Conservation (phyloP, 2,113 vertebrate species). For the Psephotus haematonotus region DNA sequence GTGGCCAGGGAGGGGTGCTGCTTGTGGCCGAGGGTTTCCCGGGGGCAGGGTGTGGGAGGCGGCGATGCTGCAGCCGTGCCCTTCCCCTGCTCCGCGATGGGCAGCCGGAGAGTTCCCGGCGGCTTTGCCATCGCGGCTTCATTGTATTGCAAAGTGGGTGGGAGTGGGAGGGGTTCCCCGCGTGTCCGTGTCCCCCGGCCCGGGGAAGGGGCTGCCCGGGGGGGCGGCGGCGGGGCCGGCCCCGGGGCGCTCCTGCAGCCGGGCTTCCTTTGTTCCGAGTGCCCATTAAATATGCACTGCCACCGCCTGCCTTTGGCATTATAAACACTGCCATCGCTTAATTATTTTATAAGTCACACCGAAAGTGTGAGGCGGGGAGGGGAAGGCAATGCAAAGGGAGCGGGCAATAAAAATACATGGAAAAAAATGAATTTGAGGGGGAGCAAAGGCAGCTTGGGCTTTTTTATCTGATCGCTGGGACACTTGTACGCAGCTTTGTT, state of each 20-base stretch:
- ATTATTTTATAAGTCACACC: neutral
- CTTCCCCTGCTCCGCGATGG: neutral
- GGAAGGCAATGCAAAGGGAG: neutral
- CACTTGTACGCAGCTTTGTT: constrained; percentile 61
- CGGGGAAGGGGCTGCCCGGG: neutral
- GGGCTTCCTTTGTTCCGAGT: constrained; percentile 72
- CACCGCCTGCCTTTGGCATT: constrained; percentile 51
- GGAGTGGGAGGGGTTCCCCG: neutral
- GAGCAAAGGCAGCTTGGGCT: neutral
- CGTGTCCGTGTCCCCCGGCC: neutral
- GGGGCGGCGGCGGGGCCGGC: constrained; percentile 16
- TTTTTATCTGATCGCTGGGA: constrained; percentile 4
- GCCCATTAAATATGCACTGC: constrained; percentile 73
- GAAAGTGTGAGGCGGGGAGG: neutral
- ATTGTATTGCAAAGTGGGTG: neutral
- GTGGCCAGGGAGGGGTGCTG: neutral
- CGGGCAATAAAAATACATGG: neutral
- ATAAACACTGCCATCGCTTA: constrained; percentile 17
- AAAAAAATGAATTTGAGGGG: neutral
- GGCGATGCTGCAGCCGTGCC: neutral
- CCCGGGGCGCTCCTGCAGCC: constrained; percentile 48
- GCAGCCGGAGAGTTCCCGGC: neutral
- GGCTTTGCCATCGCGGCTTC: neutral
- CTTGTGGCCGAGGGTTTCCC: neutral
- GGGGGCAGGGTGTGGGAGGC: neutral